Conservation (phyloP, 2,888 invertebrate species). For the Nipponacmea schrenckii region DNA sequence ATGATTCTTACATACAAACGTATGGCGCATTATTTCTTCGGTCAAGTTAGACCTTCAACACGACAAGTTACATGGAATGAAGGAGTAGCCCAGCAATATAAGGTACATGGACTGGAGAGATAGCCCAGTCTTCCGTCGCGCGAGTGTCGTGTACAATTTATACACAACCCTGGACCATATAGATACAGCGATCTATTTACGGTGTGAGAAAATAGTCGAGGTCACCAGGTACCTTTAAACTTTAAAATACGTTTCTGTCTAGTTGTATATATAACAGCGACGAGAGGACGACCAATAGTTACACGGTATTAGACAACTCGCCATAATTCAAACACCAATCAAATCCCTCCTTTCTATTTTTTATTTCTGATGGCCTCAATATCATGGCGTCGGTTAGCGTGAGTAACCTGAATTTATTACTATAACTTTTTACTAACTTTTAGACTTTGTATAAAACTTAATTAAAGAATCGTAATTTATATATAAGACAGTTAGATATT, state of each 20-base stretch:
- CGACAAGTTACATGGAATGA: too few species aligned
- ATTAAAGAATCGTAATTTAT: too few species aligned
- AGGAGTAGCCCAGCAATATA: too few species aligned
- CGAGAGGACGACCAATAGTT: constrained; percentile 25
- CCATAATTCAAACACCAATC: constrained; percentile 16
- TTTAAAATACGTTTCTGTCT: neutral
- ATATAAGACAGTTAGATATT: too few species aligned
- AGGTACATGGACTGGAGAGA: too few species aligned
- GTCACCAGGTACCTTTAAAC: neutral
- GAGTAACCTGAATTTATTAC: constrained; percentile 43
- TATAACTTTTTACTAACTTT: constrained; percentile 25
- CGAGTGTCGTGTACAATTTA: too few species aligned
- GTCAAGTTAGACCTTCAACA: too few species aligned
- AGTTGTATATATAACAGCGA: neutral
- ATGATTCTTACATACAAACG: too few species aligned
- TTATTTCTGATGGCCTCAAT: constrained; percentile 33
- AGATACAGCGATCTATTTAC: too few species aligned
- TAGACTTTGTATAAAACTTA: neutral
- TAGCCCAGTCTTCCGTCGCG: too few species aligned
- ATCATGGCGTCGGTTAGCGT: constrained; percentile 61
- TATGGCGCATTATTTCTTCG: too few species aligned
- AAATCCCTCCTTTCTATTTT: constrained; percentile 10
- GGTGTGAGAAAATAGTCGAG: neutral
- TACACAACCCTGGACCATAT: too few species aligned
- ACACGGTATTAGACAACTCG: constrained; percentile 25